Evolutionary conservation across 1,140 invertebrate genomes (phyloP), one percentile per base, ranked within the genome.

Genomic region (Antheraea pernyi): DNA sequence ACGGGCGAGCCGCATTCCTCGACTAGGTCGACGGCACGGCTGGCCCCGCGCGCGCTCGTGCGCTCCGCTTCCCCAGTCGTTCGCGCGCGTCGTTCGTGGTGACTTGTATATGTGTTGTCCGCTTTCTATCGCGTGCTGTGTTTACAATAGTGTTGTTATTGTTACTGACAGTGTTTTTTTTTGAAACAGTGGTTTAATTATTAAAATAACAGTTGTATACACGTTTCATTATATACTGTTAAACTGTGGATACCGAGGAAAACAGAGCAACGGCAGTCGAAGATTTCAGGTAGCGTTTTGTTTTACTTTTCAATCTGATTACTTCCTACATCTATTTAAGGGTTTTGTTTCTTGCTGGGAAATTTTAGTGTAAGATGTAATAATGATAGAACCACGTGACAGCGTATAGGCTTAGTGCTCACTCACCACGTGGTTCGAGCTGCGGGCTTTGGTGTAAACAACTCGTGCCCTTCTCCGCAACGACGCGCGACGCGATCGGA

Each of bases 81-180:
- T 86, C 83, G 85, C 86, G 86, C 85, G 87, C 89, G 85, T 85
- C 79, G 77, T 74, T 74, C 68, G 80, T 72, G 83, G 79, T 79
- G 78, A 79, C 79, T 82, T 65, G 83, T 82, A 42, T 81, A 62
- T 39, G 63, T 79, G 74, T 78, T 76, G 76, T 83, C 73, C 79
- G 79, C 72, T 78, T 67, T 79, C 76, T 77, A 77, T 76, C 80
- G 83, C 79, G 83, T 82, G 83, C 80, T 82, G 86, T 89, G 87
- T 89, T 87, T 91, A 89, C 84, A 89, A 82, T 86, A 83, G 85
- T 91, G 89, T 85, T 86, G 78, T 88, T 84, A 77, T 86, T 72
- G 59, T 64, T 70, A 67, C 66, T 78, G 66, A 77, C 62, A 80
- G 85, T 90, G 85, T 75, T 78, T 74, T 80, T n/a, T n/a, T 84